Evolutionary conservation across 1,140 invertebrate genomes (phyloP).

Genomic region (Trachymyrmex cornetzi): DNA sequence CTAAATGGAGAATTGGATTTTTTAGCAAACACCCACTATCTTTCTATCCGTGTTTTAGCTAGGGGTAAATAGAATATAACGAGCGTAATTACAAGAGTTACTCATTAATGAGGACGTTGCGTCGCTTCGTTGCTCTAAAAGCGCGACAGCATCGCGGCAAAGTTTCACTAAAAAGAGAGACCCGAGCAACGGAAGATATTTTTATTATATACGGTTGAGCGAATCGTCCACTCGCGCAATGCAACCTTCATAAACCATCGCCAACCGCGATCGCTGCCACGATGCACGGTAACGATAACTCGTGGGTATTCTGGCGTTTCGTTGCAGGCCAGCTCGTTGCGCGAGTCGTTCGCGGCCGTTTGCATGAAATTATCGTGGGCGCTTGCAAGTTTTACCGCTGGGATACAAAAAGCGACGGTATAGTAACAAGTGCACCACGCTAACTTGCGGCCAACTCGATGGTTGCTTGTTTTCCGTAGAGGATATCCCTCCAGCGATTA

Average conservation of each 20-base stretch:
- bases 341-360: conserved; percentile 55
- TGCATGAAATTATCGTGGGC: conserved; percentile 60
- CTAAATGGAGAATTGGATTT: neutral
- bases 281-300: conserved; percentile 55
- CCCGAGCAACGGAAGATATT: conserved; percentile 1
- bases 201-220: conserved; percentile 12
- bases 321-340: conserved; percentile 44
- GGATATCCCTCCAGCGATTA: conserved; percentile 2
- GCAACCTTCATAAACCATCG: conserved; percentile 49
- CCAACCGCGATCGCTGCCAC: neutral
- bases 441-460: conserved; percentile 38
- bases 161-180: conserved; percentile 4
- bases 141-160: neutral
- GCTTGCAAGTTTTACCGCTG: conserved; percentile 42
- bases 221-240: neutral
- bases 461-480: conserved; percentile 31
- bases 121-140: neutral
- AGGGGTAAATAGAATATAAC: neutral
- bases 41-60: neutral
- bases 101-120: conserved; percentile 25
- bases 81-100: conserved; percentile 10
- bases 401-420: conserved; percentile 42
- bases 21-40: neutral
- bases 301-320: conserved; percentile 29
- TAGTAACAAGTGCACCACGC: conserved; percentile 36